phyloP scores from a whole-genome alignment of 2,797 vertebrate genomes.

The Sebastes itinus region DNA sequence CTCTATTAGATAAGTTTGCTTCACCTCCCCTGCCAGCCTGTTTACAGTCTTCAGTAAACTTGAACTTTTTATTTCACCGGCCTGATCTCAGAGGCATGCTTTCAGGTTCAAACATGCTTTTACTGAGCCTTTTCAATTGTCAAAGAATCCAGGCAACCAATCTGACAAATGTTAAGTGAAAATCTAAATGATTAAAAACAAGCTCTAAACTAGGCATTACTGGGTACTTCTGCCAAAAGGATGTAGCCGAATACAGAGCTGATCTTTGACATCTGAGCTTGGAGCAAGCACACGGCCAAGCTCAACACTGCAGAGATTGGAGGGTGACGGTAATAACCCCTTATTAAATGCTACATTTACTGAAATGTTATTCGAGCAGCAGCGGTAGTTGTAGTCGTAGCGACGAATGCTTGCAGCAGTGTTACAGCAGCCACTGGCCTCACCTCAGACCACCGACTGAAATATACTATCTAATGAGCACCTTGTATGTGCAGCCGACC shows the following conservation, averaged over 20 bases:
- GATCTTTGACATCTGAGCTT: conserved; percentile 5
- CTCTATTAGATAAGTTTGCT: not conserved
- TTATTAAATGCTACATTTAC: conserved; percentile 30
- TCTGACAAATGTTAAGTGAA: conserved; percentile 6
- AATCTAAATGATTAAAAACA: conserved; percentile 17
- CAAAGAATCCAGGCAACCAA: conserved; percentile 9
- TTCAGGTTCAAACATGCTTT: not conserved
- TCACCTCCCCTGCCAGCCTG: not conserved
- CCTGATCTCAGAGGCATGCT: not conserved
- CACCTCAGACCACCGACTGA: conserved; percentile 12
- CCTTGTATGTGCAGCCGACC: conserved; percentile 2
- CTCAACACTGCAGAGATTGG: conserved; percentile 10
- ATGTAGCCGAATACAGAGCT: not conserved
- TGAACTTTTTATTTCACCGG: not conserved
- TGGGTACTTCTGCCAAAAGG: not conserved
- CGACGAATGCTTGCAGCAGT: conserved; percentile 3
- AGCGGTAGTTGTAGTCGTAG: not conserved
- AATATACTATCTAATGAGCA: conserved; percentile 13
- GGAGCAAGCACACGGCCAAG: not conserved
- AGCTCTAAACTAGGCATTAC: not conserved
- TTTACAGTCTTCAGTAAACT: not conserved
- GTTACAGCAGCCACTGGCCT: conserved; percentile 3
- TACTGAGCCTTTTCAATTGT: not conserved
- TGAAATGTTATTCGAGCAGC: not conserved
- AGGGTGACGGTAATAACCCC: not conserved